Evolutionary conservation across 1,140 invertebrate genomes (phyloP).

Genomic region (Ruditapes philippinarum): DNA sequence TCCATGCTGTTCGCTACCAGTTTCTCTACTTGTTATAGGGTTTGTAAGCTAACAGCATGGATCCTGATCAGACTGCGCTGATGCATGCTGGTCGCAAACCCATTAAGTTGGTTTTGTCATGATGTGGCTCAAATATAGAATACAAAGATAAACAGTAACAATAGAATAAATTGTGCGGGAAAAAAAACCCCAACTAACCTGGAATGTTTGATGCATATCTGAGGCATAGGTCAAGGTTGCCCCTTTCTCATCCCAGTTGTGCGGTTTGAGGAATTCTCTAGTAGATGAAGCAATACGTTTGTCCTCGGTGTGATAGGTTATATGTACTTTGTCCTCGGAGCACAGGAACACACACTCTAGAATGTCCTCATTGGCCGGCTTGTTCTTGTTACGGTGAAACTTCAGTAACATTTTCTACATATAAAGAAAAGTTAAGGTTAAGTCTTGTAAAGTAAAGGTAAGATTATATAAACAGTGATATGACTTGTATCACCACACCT

Average conservation of each 20-base stretch:
- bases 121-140: too few relatives aligned
- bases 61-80: too few relatives aligned
- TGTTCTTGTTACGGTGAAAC: constrained; percentile 82
- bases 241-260: constrained; percentile 86
- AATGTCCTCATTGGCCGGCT: constrained; percentile 84
- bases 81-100: too few relatives aligned
- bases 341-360: constrained; percentile 84
- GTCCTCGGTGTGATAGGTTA: constrained; percentile 86
- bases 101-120: too few relatives aligned
- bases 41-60: too few relatives aligned
- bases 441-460: too few relatives aligned
- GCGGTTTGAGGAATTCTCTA: constrained; percentile 86
- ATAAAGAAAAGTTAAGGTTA: constrained; percentile 14
- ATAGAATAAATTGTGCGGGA: too few relatives aligned
- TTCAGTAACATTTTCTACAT: constrained; percentile 86
- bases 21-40: too few relatives aligned
- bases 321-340: constrained; percentile 85
- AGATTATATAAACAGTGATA: too few relatives aligned
- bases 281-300: constrained; percentile 85
- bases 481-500: too few relatives aligned
- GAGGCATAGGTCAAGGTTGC: constrained; percentile 81
- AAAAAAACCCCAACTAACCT: too few relatives aligned
- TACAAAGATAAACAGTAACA: neutral
- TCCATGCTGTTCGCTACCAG: too few relatives aligned
- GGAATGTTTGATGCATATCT: constrained; percentile 86